Conservation (phyloP, 2,888 invertebrate species). For the Pilophorus perplexus region DNA sequence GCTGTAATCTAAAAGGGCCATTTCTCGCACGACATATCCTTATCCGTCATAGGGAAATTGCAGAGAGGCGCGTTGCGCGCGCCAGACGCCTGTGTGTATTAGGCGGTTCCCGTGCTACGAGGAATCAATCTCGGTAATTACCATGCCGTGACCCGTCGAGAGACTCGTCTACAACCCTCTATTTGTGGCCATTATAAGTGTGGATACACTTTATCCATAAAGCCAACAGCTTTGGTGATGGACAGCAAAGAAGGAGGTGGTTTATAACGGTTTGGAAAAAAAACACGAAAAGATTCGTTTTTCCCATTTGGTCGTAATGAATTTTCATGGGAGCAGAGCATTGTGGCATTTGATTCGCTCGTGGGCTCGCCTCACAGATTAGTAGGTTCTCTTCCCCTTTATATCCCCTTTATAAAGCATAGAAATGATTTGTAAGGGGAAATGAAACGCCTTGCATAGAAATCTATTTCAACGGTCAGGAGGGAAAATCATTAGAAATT, state of each 20-base stretch:
- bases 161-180: slow-evolving; percentile 31
- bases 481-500: slow-evolving; percentile 16
- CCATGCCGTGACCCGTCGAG: slow-evolving; percentile 31
- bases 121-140: slow-evolving; percentile 32
- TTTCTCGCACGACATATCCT: slow-evolving; percentile 22
- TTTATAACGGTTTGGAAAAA: slow-evolving; percentile 20
- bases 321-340: too few relatives aligned
- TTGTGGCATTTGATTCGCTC: too few relatives aligned
- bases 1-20: slow-evolving; percentile 27
- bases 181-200: slow-evolving; percentile 38
- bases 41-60: slow-evolving; percentile 19
- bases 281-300: slow-evolving; percentile 21
- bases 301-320: too few relatives aligned
- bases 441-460: slow-evolving; percentile 19
- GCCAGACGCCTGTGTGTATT: slow-evolving; percentile 32
- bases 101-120: slow-evolving; percentile 14
- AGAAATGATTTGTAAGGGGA: not conserved
- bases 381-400: too few relatives aligned
- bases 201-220: slow-evolving; percentile 36
- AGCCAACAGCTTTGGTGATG: slow-evolving; percentile 26
- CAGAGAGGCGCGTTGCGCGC: too few relatives aligned
- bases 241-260: not conserved
- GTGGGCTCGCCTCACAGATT: too few relatives aligned
- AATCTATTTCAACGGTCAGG: not conserved
- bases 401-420: too few relatives aligned